phyloP scores from a whole-genome alignment of 64 coral and sea anemone species.

The Dendrophyllia cribrosa region DNA sequence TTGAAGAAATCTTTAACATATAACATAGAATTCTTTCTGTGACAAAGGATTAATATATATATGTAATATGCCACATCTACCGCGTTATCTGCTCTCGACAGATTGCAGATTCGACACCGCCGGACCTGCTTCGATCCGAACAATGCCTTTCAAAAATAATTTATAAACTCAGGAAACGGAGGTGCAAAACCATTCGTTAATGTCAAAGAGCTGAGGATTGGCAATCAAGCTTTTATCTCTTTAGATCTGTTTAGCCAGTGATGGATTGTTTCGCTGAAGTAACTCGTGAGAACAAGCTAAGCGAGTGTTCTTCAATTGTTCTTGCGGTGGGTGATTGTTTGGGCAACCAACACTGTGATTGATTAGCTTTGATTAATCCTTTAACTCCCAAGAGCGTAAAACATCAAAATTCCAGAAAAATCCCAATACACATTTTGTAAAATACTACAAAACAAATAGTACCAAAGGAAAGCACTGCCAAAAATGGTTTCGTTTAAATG shows the following conservation, averaged over 20 bases:
- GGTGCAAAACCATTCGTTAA: slow-evolving; percentile 65
- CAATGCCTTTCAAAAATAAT: slow-evolving; percentile 74
- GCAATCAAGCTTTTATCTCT: slow-evolving; percentile 39
- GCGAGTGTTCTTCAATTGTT: not conserved
- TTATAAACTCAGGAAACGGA: slow-evolving; percentile 59
- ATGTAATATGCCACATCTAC: not conserved
- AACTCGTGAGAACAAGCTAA: slow-evolving; percentile 5
- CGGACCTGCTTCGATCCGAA: not conserved
- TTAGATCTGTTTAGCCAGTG: slow-evolving; percentile 32
- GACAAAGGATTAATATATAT: not conserved
- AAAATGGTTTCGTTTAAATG: too few species aligned
- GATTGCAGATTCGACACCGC: not conserved
- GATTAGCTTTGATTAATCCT: not conserved
- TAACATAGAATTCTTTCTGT: not conserved
- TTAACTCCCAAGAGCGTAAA: not conserved
- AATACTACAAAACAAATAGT: too few species aligned
- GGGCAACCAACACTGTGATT: not conserved
- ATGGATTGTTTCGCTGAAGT: slow-evolving; percentile 58
- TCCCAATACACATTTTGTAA: too few species aligned
- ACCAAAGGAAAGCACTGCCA: too few species aligned
- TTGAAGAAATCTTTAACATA: slow-evolving; percentile 15
- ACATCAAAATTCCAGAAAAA: too few species aligned
- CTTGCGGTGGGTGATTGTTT: not conserved
- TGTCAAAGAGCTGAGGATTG: slow-evolving; percentile 56
- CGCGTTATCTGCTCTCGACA: slow-evolving; percentile 27